Percentiles rank a stretch among this genome's conserved stretches.
Evolutionary conservation across 1,140 invertebrate genomes (phyloP).

Genomic region (Formica selysi): DNA sequence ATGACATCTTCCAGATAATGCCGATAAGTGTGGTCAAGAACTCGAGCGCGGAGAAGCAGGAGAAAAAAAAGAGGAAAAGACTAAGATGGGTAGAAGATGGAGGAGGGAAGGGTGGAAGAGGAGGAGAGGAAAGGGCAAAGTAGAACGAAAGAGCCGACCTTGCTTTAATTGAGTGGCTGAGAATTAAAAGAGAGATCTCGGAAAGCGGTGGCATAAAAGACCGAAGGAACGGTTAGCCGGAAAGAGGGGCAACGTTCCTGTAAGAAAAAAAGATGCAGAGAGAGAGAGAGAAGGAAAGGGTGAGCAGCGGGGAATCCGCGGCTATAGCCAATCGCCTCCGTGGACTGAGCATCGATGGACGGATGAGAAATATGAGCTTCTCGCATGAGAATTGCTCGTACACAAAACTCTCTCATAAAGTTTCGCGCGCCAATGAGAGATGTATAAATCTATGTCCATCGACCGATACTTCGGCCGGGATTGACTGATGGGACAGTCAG

Average conservation of each 20-base stretch:
- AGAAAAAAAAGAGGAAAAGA: conserved; percentile 70
- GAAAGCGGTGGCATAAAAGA: conserved; percentile 47
- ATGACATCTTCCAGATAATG: conserved; percentile 80
- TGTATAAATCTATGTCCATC: conserved; percentile 67
- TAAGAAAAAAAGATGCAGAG: conserved; percentile 63
- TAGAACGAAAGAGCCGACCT: conserved; percentile 60
- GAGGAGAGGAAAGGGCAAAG: neutral
- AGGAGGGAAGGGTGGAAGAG: neutral
- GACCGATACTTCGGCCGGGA: conserved; percentile 67
- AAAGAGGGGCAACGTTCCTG: conserved; percentile 47
- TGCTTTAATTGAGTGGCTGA: conserved; percentile 84
- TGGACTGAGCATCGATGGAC: conserved; percentile 72
- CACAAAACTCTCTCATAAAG: conserved; percentile 64
- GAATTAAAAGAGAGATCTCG: conserved; percentile 77
- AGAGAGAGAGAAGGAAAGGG: conserved; percentile 49
- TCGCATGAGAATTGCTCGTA: conserved; percentile 74
- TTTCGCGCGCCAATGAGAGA: conserved; percentile 63
- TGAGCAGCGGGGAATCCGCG: conserved; percentile 73
- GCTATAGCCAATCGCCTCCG: conserved; percentile 76
- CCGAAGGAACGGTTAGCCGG: conserved; percentile 20
- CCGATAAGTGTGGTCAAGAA: conserved; percentile 77
- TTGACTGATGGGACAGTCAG: conserved; percentile 63
- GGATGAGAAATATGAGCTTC: conserved; percentile 78
- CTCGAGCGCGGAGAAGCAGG: conserved; percentile 21
- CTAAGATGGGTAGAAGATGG: neutral